Evolutionary conservation across 2,113 vertebrate species (phyloP).

Genomic region (Saguinus imperator): DNA sequence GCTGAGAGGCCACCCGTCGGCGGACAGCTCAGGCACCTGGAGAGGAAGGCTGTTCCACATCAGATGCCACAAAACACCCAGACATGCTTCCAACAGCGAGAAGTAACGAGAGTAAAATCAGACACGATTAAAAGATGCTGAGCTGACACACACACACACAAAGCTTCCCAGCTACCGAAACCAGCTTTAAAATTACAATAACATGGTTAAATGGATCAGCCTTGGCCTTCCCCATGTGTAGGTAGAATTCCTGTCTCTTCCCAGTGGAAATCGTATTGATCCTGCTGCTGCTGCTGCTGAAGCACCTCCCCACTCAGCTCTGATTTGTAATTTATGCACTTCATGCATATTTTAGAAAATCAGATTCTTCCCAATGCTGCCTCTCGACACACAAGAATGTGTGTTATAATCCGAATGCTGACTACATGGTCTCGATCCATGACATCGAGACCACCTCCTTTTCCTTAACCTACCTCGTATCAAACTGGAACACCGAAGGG

Average conservation of each 20-base stretch:
- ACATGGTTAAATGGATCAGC: constrained; percentile 93
- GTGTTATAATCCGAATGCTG: constrained; percentile 68
- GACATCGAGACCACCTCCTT: constrained; percentile 72
- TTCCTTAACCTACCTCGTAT: constrained; percentile 78
- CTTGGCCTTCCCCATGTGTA: constrained; percentile 86
- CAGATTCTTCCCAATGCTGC: constrained; percentile 74
- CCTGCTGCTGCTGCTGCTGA: constrained; percentile 63
- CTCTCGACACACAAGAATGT: constrained; percentile 79
- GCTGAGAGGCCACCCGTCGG: constrained; percentile 83
- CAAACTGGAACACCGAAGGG: constrained; percentile 81
- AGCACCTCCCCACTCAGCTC: constrained; percentile 68
- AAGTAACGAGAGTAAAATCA: constrained; percentile 83
- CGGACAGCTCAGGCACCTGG: constrained; percentile 78
- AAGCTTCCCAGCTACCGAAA: constrained; percentile 82
- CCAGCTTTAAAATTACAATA: constrained; percentile 82
- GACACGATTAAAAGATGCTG: constrained; percentile 82
- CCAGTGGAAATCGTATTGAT: constrained; percentile 82
- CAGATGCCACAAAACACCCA: constrained; percentile 70
- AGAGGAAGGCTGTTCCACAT: constrained; percentile 80
- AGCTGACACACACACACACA: constrained; percentile 56
- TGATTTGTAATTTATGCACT: constrained; percentile 92
- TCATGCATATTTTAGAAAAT: constrained; percentile 88
- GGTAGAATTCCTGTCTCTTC: constrained; percentile 79
- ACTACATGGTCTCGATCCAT: constrained; percentile 47
- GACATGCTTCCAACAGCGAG: constrained; percentile 75